Conservation (phyloP, 2,113 vertebrate genomes). For the Bufo bufo region DNA sequence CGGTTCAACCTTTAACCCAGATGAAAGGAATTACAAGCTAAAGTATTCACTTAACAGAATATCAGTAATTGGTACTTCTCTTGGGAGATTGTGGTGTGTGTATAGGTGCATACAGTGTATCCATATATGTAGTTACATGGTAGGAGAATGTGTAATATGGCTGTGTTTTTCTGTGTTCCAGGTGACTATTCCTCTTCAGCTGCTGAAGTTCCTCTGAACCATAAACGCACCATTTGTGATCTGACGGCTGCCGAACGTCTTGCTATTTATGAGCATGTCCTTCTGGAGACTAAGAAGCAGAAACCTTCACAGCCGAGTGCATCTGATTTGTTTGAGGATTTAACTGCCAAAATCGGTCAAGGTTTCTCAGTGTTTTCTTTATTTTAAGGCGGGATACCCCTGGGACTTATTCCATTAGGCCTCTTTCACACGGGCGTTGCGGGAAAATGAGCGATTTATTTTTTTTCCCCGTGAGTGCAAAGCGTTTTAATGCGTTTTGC, state of each 20-base stretch:
- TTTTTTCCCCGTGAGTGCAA: too few relatives aligned
- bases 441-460: too few relatives aligned
- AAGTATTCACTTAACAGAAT: too few relatives aligned
- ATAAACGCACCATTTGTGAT: conserved; percentile 89
- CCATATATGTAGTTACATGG: not conserved
- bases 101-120: not conserved
- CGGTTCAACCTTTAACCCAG: too few relatives aligned
- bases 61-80: too few relatives aligned
- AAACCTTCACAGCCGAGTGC: conserved; percentile 78
- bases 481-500: too few relatives aligned
- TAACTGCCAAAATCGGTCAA: conserved; percentile 93
- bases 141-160: conserved; percentile 16
- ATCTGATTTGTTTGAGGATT: conserved; percentile 90
- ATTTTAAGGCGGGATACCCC: not conserved
- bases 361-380: conserved; percentile 68
- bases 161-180: conserved; percentile 66
- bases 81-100: too few relatives aligned
- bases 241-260: conserved; percentile 91
- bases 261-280: conserved; percentile 88
- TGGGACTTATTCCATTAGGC: too few relatives aligned
- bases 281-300: conserved; percentile 77
- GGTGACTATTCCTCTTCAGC: conserved; percentile 82
- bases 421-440: too few relatives aligned
- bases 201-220: conserved; percentile 88
- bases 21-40: too few relatives aligned